These are phyloP conservation scores for Geopemphigus sp. DNA, from an alignment of 1,140 invertebrate species.

Conservation along the genomic window DNA sequence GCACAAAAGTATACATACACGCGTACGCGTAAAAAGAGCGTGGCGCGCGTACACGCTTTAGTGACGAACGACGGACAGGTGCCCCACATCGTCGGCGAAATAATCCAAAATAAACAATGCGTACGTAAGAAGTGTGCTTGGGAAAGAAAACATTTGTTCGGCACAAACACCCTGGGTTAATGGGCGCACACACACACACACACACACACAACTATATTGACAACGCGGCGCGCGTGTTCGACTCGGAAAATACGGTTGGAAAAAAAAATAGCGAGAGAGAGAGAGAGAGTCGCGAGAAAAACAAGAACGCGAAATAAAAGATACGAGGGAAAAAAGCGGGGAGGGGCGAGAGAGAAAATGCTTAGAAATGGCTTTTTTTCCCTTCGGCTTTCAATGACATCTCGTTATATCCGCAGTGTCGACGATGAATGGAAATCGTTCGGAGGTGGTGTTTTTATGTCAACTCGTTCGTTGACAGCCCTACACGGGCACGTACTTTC, in stretches of 20 bases:
- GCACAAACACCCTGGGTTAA: conserved; percentile 36
- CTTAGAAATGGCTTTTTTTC: conserved; percentile 31
- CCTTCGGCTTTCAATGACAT: conserved; percentile 37
- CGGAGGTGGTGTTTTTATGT: conserved; percentile 41
- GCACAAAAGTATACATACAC: neutral
- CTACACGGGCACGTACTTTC: conserved; percentile 22
- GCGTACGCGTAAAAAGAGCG: neutral
- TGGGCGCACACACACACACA: no score
- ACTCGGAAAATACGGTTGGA: conserved; percentile 4
- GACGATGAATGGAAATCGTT: conserved; percentile 45
- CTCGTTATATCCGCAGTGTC: conserved; percentile 41
- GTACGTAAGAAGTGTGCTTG: conserved; percentile 40
- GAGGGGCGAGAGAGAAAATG: neutral
- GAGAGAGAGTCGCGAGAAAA: neutral
- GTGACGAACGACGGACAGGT: conserved; percentile 48
- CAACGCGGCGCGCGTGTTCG: neutral
- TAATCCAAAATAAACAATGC: conserved; percentile 48
- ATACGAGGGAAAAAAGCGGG: neutral
- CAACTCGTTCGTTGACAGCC: conserved; percentile 33
- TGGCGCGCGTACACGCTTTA: neutral
- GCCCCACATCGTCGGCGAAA: conserved; percentile 25
- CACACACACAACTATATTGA: conserved; percentile 31
- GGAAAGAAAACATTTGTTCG: conserved; percentile 49
- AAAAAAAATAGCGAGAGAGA: neutral
- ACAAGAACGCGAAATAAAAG: neutral